These are phyloP conservation scores for Procambarus virginalis DNA, from an alignment of 1,140 invertebrate species.

Conservation along the genomic window DNA sequence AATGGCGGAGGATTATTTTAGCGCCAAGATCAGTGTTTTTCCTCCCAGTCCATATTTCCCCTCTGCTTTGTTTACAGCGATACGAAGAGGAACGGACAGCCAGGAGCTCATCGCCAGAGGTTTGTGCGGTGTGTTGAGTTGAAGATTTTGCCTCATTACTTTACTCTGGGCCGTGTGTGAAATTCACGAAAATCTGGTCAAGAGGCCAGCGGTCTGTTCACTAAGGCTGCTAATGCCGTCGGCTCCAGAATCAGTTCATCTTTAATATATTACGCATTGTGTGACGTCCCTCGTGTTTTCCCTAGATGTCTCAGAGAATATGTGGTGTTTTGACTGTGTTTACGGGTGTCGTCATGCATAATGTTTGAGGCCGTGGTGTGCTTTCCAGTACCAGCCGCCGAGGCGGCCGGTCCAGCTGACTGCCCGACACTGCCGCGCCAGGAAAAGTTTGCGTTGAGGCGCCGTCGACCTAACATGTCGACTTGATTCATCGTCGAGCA, in stretches of 20 bases:
- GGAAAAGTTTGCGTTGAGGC: too few relatives aligned
- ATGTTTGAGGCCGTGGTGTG: neutral
- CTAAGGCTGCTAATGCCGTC: neutral
- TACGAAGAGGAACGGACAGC: neutral
- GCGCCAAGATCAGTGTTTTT: slow-evolving; percentile 53
- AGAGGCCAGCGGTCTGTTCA: neutral
- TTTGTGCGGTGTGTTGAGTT: slow-evolving; percentile 32
- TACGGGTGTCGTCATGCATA: neutral
- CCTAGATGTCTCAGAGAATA: slow-evolving; percentile 5
- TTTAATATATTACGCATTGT: slow-evolving; percentile 50
- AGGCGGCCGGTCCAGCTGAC: too few relatives aligned
- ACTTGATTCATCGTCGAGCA: too few relatives aligned
- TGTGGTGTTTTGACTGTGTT: neutral
- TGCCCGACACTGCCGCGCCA: too few relatives aligned
- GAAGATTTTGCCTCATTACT: slow-evolving; percentile 24
- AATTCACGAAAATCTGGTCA: slow-evolving; percentile 5
- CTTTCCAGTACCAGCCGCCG: too few relatives aligned
- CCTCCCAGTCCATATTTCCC: slow-evolving; percentile 14
- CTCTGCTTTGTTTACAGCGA: slow-evolving; percentile 47
- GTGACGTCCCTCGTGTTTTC: slow-evolving; percentile 28
- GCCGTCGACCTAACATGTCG: too few relatives aligned
- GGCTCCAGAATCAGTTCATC: slow-evolving; percentile 9
- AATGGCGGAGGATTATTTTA: slow-evolving; percentile 66
- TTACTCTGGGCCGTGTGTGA: neutral
- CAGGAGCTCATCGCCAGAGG: slow-evolving; percentile 35